Evolutionary conservation across 2,797 vertebrate genomes (phyloP).

Genomic region (Holocentrus rufus): DNA sequence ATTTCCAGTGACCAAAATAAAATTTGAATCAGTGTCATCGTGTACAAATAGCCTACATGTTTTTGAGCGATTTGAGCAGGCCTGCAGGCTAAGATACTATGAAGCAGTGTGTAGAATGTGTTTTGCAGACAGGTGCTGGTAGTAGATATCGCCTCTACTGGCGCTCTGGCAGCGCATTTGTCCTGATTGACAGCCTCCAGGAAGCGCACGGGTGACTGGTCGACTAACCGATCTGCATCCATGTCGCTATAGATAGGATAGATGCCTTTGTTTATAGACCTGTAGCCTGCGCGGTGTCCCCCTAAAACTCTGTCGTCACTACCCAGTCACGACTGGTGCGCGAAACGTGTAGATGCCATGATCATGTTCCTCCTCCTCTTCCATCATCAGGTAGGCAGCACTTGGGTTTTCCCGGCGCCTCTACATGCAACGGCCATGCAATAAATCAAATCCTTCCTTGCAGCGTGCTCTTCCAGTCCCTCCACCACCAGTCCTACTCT

Average conservation of each 20-base stretch:
- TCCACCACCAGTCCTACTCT: not conserved
- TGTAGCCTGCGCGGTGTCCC: constrained; percentile 43
- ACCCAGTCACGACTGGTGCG: constrained; percentile 66
- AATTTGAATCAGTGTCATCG: too few species aligned
- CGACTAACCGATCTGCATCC: not conserved
- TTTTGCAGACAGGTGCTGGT: too few species aligned
- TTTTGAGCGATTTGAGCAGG: too few species aligned
- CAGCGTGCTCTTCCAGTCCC: constrained; percentile 18
- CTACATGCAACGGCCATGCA: constrained; percentile 41
- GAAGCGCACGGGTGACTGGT: not conserved
- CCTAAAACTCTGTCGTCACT: constrained; percentile 67
- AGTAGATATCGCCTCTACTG: too few species aligned
- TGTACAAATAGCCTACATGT: too few species aligned
- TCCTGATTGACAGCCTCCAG: not conserved
- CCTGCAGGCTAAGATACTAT: too few species aligned
- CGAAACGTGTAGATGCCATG: constrained; percentile 64
- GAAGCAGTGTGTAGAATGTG: too few species aligned
- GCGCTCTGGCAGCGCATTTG: not conserved
- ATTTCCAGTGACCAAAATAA: too few species aligned
- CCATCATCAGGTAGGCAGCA: constrained; percentile 11
- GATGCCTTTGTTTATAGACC: not conserved
- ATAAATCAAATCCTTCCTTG: constrained; percentile 22
- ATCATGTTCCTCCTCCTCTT: constrained; percentile 42
- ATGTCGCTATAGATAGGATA: not conserved
- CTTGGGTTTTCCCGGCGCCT: constrained; percentile 7